Percentiles rank a stretch among this genome's conserved stretches.
These are phyloP conservation scores for Halcyon senegalensis DNA, from an alignment of 2,113 vertebrate species.

Conservation along the genomic window DNA sequence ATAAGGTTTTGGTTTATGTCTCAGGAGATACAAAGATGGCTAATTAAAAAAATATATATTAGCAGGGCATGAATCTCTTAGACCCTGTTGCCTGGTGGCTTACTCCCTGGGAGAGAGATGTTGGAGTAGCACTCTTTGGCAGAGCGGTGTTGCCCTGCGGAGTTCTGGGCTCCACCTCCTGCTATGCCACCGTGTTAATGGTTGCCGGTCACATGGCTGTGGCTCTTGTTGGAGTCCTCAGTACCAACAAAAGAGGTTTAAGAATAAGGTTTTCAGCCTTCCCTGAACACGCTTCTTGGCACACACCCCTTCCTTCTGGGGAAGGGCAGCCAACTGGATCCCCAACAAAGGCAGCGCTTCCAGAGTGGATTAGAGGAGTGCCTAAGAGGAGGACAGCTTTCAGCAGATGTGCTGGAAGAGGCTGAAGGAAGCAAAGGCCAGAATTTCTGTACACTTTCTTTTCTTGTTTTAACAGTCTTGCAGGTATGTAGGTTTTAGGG, in stretches of 20 bases:
- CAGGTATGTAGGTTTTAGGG: not conserved
- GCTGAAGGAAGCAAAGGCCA: not conserved
- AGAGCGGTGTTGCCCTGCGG: not conserved
- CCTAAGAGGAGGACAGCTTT: not conserved
- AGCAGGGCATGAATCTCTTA: not conserved
- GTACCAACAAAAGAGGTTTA: not conserved
- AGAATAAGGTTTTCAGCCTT: not conserved
- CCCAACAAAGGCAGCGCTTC: slow-evolving; percentile 1
- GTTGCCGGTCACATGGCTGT: not conserved
- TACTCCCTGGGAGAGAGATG: not conserved
- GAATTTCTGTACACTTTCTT: not conserved
- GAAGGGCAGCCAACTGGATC: slow-evolving; percentile 29
- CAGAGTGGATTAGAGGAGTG: not conserved
- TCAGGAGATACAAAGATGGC: not conserved
- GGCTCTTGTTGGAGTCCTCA: not conserved
- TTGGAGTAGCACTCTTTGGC: not conserved
- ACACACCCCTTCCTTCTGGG: not conserved
- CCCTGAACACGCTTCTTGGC: not conserved
- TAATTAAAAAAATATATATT: not conserved
- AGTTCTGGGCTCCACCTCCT: not conserved
- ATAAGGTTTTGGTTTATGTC: not conserved
- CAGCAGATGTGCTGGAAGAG: not conserved
- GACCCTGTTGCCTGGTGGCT: not conserved
- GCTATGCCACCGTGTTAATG: not conserved
- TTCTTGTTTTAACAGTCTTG: not conserved